Evolutionary conservation across 2,113 vertebrate genomes (phyloP).

Genomic region (Bambusicola thoracicus): DNA sequence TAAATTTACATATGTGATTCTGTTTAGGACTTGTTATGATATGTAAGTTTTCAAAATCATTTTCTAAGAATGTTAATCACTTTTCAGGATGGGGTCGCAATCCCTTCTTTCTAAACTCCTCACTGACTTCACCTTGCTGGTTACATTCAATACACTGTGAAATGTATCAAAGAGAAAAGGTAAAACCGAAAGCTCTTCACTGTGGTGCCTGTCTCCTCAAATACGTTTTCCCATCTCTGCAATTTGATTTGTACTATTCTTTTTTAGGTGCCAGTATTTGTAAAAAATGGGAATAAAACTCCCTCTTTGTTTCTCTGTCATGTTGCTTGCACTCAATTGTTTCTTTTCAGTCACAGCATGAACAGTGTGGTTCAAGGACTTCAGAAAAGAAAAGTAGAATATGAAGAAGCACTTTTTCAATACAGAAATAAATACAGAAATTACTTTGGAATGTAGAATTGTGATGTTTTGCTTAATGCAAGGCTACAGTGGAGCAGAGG

Average conservation of each 20-base stretch:
- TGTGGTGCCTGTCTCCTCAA: neutral
- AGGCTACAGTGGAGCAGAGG: neutral
- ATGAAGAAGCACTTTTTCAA: neutral
- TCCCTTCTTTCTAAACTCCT: neutral
- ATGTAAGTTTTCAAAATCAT: neutral
- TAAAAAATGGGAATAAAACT: neutral
- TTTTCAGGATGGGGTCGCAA: neutral
- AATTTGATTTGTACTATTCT: neutral
- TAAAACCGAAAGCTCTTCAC: neutral
- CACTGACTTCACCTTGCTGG: neutral
- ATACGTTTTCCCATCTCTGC: neutral
- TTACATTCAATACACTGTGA: neutral
- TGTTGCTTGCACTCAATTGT: neutral
- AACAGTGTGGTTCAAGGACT: neutral
- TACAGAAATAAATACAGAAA: neutral
- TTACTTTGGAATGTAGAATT: neutral
- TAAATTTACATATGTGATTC: neutral
- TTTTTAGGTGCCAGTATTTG: neutral
- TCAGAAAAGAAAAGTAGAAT: neutral
- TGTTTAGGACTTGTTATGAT: neutral
- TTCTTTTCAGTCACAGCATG: neutral
- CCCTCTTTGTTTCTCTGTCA: neutral
- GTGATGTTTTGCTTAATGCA: neutral
- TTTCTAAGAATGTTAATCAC: neutral
- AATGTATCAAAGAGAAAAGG: conserved; percentile 10